phyloP scores from a whole-genome alignment of 1,140 invertebrate genomes.

The Diorhabda carinulata region DNA sequence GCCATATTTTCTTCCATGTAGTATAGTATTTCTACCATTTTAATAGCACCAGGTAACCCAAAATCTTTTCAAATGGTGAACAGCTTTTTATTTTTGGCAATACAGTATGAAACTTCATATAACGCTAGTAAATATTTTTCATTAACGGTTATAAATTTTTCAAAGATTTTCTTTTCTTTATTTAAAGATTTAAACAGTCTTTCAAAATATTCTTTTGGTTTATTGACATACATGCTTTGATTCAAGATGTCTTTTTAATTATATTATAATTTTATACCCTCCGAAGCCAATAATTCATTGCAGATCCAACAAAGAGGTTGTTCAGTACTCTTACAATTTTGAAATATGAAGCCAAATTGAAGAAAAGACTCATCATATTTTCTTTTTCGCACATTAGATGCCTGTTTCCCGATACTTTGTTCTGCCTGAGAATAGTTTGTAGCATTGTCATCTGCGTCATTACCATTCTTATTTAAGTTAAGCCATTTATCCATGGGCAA shows the following conservation, averaged over 20 bases:
- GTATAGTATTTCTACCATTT: slow-evolving; percentile 16
- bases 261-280: slow-evolving; percentile 5
- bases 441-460: slow-evolving; percentile 18
- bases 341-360: slow-evolving; percentile 21
- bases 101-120: slow-evolving; percentile 11
- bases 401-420: slow-evolving; percentile 19
- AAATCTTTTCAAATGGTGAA: slow-evolving; percentile 12
- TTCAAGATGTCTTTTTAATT: slow-evolving; percentile 6
- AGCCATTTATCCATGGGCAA: slow-evolving; percentile 21
- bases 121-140: slow-evolving; percentile 17
- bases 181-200: slow-evolving; percentile 19
- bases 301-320: slow-evolving; percentile 4
- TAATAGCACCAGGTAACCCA: slow-evolving; percentile 16
- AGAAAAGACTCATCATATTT: slow-evolving; percentile 22
- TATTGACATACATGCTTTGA: slow-evolving; percentile 23
- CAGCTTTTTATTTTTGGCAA: no score
- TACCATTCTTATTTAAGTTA: slow-evolving; percentile 21
- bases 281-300: no score
- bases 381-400: slow-evolving; percentile 17
- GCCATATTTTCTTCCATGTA: neutral
- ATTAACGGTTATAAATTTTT: slow-evolving; percentile 16
- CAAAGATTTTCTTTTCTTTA: slow-evolving; percentile 13
- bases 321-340: slow-evolving; percentile 14
- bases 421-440: slow-evolving; percentile 21
- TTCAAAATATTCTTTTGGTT: slow-evolving; percentile 20